Evolutionary conservation across 2,797 vertebrate species (phyloP).

Genomic region (Sphenopsis melanotis): DNA sequence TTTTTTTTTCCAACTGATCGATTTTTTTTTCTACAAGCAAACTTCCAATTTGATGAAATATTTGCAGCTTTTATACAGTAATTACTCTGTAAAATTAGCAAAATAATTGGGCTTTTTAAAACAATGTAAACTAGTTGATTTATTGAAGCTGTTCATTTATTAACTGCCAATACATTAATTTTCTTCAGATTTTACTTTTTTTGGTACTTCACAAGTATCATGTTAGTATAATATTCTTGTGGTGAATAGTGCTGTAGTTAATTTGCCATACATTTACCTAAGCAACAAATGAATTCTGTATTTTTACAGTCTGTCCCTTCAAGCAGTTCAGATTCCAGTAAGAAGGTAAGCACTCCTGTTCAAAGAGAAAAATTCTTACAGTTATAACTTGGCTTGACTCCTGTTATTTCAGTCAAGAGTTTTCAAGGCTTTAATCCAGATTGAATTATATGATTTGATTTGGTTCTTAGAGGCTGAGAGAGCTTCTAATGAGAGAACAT

Average conservation of each 20-base stretch:
- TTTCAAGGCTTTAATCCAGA: neutral
- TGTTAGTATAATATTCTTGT: neutral
- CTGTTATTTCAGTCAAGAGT: neutral
- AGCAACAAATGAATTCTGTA: neutral
- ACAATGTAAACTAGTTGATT: neutral
- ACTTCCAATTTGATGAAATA: neutral
- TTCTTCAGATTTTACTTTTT: neutral
- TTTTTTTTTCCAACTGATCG: rapidly evolving
- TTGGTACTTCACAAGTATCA: neutral
- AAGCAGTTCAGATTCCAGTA: neutral
- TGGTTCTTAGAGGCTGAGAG: neutral
- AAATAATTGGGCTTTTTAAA: neutral
- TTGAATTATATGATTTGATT: neutral
- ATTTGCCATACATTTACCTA: neutral
- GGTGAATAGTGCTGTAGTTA: neutral
- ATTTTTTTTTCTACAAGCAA: neutral
- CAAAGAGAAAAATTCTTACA: neutral
- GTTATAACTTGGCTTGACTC: neutral
- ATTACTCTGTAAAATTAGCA: neutral
- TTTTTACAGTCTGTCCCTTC: slow-evolving; percentile 53
- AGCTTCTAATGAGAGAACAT: neutral
- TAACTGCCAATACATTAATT: neutral
- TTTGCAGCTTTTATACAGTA: neutral
- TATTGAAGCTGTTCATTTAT: neutral
- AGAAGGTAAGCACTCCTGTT: slow-evolving; percentile 28